A percentile compares a stretch with the other conserved stretches of the same genome.
Evolutionary conservation across 2,888 invertebrate species (phyloP).

Genomic region (Ptilodon capucinus): DNA sequence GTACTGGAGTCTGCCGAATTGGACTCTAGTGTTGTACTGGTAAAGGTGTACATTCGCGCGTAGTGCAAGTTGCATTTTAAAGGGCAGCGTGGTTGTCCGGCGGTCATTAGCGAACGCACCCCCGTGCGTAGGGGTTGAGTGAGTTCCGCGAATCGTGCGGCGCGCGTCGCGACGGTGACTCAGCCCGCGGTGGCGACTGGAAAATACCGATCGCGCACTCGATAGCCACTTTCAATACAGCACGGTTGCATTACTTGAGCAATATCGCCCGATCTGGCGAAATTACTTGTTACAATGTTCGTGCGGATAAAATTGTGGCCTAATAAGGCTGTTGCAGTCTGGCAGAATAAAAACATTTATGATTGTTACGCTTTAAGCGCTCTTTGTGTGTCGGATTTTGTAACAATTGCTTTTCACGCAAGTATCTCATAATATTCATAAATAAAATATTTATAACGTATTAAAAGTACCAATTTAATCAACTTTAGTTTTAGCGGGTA

Average conservation of each 20-base stretch:
- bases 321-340: slow-evolving; percentile 29
- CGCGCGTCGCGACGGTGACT: slow-evolving; percentile 52
- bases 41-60: slow-evolving; percentile 71
- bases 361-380: slow-evolving; percentile 8
- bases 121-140: slow-evolving; percentile 65
- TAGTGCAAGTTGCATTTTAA: slow-evolving; percentile 55
- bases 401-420: not conserved
- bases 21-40: slow-evolving; percentile 67
- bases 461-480: no score
- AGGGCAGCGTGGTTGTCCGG: slow-evolving; percentile 52
- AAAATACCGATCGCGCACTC: slow-evolving; percentile 66
- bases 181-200: slow-evolving; percentile 59
- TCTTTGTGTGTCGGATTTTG: not conserved
- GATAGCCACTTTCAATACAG: slow-evolving; percentile 60
- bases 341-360: slow-evolving; percentile 12
- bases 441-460: not conserved
- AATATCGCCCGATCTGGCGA: slow-evolving; percentile 43
- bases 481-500: no score
- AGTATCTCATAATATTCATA: not conserved
- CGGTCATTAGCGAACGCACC: slow-evolving; percentile 75
- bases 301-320: slow-evolving; percentile 37
- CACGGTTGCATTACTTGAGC: slow-evolving; percentile 53
- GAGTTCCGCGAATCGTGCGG: slow-evolving; percentile 68
- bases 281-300: slow-evolving; percentile 46
- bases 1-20: slow-evolving; percentile 55